Base-by-base conservation (phyloP, 2,888 invertebrate genomes). In the Zaprionus bogoriensis region DNA sequence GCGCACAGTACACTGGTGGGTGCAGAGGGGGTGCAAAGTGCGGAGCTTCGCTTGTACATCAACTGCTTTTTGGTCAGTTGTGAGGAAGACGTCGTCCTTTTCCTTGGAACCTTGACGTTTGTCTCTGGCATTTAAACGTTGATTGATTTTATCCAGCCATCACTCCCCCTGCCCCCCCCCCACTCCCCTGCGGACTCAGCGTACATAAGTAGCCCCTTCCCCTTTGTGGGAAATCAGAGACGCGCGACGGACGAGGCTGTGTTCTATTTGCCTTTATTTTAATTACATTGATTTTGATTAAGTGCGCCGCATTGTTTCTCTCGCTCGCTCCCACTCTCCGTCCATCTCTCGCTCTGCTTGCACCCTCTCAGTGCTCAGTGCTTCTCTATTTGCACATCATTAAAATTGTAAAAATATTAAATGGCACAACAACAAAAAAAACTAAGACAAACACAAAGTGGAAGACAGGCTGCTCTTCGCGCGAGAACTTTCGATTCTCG, bases 321-420 rank as follows among this genome's bases (percentile, higher is more conserved):
- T 22, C 28, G 45, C 22, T n/a, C 23, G 4, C n/a, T 12, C n/a
- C 9, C 14, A 9, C 28, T 22, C 22, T 22, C 47, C 22, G 25
- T 22, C 55, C 20, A 20, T n/a, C 12, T 17, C 53, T 25, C 27
- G 19, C 25, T 20, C 38, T 27, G 14, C 30, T 54, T 22, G n/a
- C 12, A 5, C 30, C 19, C 19, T 52, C 28, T 17, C n/a, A n/a
- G n/a, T n/a, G n/a, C n/a, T n/a, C n/a, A n/a, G n/a, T n/a, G n/a
- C n/a, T n/a, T n/a, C 51, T 57, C 63, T 90, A 87, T 90, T 90
- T 90, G 89, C 85, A 88, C 74, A 89, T 90, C 89, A 89, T 90
- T 89, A 89, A 89, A 89, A 89, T 88, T 88, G 77, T 75, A 87
- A 85, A 89, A 87, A 84, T 78, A 81, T 74, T 73, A 79, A 82